These are phyloP conservation scores for Myiozetetes cayanensis DNA, from an alignment of 2,113 vertebrate species.

Conservation along the genomic window DNA sequence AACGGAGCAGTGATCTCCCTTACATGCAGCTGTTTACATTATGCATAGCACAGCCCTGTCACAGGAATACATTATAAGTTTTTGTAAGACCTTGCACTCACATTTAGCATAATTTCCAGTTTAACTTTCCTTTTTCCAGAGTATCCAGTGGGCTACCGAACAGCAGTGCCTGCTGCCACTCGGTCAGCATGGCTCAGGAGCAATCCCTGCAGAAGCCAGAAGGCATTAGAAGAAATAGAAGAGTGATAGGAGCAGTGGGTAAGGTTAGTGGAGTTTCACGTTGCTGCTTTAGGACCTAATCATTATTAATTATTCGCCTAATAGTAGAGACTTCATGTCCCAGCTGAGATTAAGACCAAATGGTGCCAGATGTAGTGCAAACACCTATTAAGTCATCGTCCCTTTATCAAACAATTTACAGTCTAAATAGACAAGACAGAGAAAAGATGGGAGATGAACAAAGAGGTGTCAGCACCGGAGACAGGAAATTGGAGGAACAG, in stretches of 20 bases:
- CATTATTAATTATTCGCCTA: slow-evolving; percentile 53
- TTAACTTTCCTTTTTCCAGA: slow-evolving; percentile 16
- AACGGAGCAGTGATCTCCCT: slow-evolving; percentile 69
- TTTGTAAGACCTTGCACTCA: slow-evolving; percentile 23
- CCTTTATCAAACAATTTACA: slow-evolving; percentile 53
- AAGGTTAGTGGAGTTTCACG: slow-evolving; percentile 9
- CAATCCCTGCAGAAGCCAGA: background rate
- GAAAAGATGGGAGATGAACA: slow-evolving; percentile 61
- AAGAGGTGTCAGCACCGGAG: slow-evolving; percentile 13
- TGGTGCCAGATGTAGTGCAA: slow-evolving; percentile 59
- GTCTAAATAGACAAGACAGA: slow-evolving; percentile 58
- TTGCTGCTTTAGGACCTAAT: slow-evolving; percentile 46
- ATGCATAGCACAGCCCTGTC: slow-evolving; percentile 60
- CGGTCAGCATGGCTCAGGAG: fast-evolving
- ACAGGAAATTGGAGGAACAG: slow-evolving; percentile 19
- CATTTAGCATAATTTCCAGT: slow-evolving; percentile 42
- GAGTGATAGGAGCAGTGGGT: background rate
- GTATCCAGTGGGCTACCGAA: background rate
- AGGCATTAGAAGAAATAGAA: background rate
- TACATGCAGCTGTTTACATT: slow-evolving; percentile 72
- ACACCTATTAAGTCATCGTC: slow-evolving; percentile 65
- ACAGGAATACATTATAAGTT: slow-evolving; percentile 56
- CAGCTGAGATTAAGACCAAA: slow-evolving; percentile 49
- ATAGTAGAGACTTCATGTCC: slow-evolving; percentile 31
- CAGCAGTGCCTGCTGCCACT: background rate